Conservation (phyloP, 2,113 vertebrate species). For the Polypterus senegalus region DNA sequence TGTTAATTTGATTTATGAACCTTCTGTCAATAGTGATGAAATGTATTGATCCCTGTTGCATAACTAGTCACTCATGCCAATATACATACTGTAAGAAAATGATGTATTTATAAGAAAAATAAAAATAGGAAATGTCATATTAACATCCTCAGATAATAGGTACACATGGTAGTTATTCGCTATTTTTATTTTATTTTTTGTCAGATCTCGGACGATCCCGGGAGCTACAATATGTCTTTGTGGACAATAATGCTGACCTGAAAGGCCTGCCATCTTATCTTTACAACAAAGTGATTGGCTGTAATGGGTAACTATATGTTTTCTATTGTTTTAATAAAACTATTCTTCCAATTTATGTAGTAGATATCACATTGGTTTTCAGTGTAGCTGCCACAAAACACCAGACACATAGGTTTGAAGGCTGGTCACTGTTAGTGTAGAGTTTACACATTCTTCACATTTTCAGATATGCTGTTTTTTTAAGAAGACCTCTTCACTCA, state of each 20-base stretch:
- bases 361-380: background rate
- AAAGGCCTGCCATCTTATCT: slow-evolving; percentile 69
- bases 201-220: slow-evolving; percentile 87
- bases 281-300: slow-evolving; percentile 64
- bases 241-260: slow-evolving; percentile 77
- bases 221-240: slow-evolving; percentile 81
- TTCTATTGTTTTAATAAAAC: background rate
- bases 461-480: background rate
- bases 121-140: too few relatives aligned
- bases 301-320: slow-evolving; percentile 29
- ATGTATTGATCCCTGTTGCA: too few relatives aligned
- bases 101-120: too few relatives aligned
- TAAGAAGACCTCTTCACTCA: background rate
- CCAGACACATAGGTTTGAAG: too few relatives aligned
- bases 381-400: background rate
- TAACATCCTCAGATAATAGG: too few relatives aligned
- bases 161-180: too few relatives aligned
- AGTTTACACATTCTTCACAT: background rate
- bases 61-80: too few relatives aligned
- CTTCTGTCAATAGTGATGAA: too few relatives aligned
- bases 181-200: slow-evolving; percentile 22
- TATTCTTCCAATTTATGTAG: background rate
- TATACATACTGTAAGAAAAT: too few relatives aligned
- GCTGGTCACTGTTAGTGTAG: background rate
- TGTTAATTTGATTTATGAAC: too few relatives aligned